Percentiles rank a stretch among this genome's conserved stretches.
Conservation (phyloP, 1,140 invertebrate species). For the Pogonus chalceus region DNA sequence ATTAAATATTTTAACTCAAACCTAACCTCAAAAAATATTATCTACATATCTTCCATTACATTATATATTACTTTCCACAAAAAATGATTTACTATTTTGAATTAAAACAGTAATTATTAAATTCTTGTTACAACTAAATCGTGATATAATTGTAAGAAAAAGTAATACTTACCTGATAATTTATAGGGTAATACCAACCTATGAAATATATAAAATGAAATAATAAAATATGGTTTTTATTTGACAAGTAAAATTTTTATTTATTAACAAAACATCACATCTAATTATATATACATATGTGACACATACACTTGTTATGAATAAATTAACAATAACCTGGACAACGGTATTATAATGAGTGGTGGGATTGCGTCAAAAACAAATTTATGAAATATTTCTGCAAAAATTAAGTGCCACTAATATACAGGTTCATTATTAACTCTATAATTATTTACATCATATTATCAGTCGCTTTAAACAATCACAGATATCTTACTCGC, state of each 20-base stretch:
- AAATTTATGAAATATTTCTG: background rate
- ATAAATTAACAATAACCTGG: conserved; percentile 5
- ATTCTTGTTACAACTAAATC: too few relatives aligned
- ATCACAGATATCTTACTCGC: background rate
- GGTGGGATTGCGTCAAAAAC: background rate
- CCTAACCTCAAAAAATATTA: too few relatives aligned
- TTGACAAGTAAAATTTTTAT: conserved; percentile 6
- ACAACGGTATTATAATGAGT: background rate
- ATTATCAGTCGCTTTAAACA: background rate
- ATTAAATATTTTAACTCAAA: too few relatives aligned
- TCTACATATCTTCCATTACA: too few relatives aligned
- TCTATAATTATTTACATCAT: conserved; percentile 4
- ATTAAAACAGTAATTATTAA: too few relatives aligned
- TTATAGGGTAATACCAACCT: too few relatives aligned
- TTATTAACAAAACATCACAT: conserved; percentile 6
- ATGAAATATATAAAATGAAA: too few relatives aligned
- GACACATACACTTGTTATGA: conserved; percentile 2
- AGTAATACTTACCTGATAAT: too few relatives aligned
- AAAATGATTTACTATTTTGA: too few relatives aligned
- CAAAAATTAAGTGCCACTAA: background rate
- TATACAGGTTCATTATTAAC: background rate
- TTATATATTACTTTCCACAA: too few relatives aligned
- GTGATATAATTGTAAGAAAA: too few relatives aligned
- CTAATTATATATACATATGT: conserved; percentile 1
- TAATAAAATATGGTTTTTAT: background rate